These are phyloP conservation scores for Catocala nupta DNA, from an alignment of 2,888 invertebrate species.

Conservation along the genomic window DNA sequence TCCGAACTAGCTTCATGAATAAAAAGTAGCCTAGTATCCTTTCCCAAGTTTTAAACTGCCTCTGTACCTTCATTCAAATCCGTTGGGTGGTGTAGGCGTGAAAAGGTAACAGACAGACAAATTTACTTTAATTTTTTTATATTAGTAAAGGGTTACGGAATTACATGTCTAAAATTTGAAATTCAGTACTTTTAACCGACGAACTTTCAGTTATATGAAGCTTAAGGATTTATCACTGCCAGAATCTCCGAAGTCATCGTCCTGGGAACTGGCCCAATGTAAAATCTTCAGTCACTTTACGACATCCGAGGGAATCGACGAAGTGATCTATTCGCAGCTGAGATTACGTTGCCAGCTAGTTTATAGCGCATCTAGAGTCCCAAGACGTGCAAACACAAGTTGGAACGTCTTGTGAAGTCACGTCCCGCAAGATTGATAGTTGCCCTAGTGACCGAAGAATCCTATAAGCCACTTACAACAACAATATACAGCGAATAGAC, in stretches of 20 bases:
- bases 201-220: background rate
- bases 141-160: too few species aligned
- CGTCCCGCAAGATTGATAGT: conserved; percentile 16
- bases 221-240: background rate
- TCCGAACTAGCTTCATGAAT: too few species aligned
- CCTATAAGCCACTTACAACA: background rate
- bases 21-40: too few species aligned
- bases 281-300: conserved; percentile 8
- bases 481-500: background rate
- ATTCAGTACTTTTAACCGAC: too few species aligned
- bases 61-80: too few species aligned
- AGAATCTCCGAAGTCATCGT: background rate
- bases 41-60: too few species aligned
- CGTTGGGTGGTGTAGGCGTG: too few species aligned
- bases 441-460: conserved; percentile 9
- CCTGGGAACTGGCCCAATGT: background rate
- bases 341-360: conserved; percentile 12
- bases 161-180: too few species aligned
- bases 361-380: conserved; percentile 9
- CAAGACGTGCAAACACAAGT: conserved; percentile 6
- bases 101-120: too few species aligned
- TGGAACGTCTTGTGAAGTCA: conserved; percentile 5
- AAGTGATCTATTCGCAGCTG: conserved; percentile 5
- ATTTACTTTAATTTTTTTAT: too few species aligned
- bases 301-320: conserved; percentile 5